Percentiles rank a stretch among this genome's conserved stretches.
phyloP scores from a whole-genome alignment of 2,888 invertebrate species.

The Belgica antarctica region DNA sequence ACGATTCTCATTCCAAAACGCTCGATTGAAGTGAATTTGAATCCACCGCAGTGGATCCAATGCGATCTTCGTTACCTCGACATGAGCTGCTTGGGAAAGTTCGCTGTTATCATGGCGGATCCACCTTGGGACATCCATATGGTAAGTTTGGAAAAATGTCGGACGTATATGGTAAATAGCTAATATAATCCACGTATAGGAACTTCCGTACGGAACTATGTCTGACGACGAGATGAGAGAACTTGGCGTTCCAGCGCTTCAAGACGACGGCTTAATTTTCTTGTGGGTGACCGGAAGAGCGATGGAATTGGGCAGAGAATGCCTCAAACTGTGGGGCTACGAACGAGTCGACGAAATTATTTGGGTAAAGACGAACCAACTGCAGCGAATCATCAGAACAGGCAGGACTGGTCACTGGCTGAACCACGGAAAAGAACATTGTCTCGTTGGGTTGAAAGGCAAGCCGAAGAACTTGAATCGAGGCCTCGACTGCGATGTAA shows the following conservation, averaged over 20 bases:
- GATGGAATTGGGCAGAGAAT: conserved; percentile 87
- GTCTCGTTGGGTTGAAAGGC: conserved; percentile 94
- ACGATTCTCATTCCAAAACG: conserved; percentile 48
- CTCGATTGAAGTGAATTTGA: conserved; percentile 61
- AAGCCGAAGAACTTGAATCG: conserved; percentile 86
- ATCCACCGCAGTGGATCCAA: conserved; percentile 94
- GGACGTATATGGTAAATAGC: too few relatives aligned
- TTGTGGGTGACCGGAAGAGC: conserved; percentile 94
- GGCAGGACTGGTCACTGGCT: conserved; percentile 98
- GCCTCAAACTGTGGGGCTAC: conserved; percentile 94
- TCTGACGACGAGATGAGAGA: conserved; percentile 98
- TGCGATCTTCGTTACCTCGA: conserved; percentile 66
- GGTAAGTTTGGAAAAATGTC: too few relatives aligned
- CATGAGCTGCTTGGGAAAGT: conserved; percentile 70
- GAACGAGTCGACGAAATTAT: conserved; percentile 95
- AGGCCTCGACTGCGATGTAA: conserved; percentile 95
- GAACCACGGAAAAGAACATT: conserved; percentile 98
- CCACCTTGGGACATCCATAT: conserved; percentile 99
- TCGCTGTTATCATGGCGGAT: conserved; percentile 93
- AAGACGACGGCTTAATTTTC: conserved; percentile 94
- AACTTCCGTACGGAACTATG: conserved; percentile 97
- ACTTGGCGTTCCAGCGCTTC: conserved; percentile 87
- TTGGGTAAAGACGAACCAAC: conserved; percentile 98
- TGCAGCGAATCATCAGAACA: conserved; percentile 94
- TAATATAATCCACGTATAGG: too few relatives aligned